Evolutionary conservation across 2,113 vertebrate species (phyloP), one percentile per base, ranked within the genome.

Genomic region (Nanorana parkeri): DNA sequence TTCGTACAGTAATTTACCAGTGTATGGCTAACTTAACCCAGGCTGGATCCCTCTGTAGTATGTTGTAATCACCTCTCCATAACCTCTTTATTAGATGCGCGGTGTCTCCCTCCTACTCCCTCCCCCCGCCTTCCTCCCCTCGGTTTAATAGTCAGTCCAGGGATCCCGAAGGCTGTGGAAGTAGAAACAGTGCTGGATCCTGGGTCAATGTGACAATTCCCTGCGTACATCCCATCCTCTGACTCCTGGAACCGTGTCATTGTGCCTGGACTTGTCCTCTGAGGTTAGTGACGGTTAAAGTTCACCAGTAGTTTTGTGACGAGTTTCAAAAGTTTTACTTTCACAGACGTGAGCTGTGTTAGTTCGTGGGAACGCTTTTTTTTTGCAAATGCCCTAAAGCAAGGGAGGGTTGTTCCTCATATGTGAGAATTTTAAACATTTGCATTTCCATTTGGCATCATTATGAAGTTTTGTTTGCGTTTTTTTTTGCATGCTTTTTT

Each of bases 91-190:
- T 60, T 75, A 47, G 72, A 32, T 17, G 72, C 20, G 19, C 68
- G 1, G 3, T 23, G 52, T 60, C 54, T 29, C 51, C 6, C 65
- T 52, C 66, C 65, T 65, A 6, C 65, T 28, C n/a, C 77, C 52
- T 24, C 65, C 16, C 10, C 71, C 47, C 55, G 13, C 19, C 23
- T 51, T 17, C 55, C 65, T 68, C 77, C 56, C 20, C 77, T 17
- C 24, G 36, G 29, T 58, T 60, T 68, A 58, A 60, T 58, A 69
- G 77, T 68, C 77, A 79, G 65, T 21, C 54, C 17, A 51, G 47
- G 26, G 24, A 60, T 75, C 72, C 55, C 32, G 21, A 21, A 47
- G 28, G 32, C 11, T 47, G 32, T 58, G 56, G 55, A 76, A 61
- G 58, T 47, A 15, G 29, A 32, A 64, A n/a, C 4, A 17, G n/a